Conservation (phyloP, 2,113 vertebrate species). For the Lontra canadensis region DNA sequence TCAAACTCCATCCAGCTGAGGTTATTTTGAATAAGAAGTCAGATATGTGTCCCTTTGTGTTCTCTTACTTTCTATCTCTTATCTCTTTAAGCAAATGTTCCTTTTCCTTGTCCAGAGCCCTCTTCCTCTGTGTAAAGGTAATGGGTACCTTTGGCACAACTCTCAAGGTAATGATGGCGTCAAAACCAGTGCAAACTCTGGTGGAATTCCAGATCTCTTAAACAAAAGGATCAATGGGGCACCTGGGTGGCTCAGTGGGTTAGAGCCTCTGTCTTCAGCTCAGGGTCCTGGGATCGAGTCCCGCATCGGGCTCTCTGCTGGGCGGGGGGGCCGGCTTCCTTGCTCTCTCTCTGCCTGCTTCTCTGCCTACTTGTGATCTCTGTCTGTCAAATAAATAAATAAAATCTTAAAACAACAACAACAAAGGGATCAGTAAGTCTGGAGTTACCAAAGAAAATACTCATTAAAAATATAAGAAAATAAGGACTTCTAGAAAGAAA, state of each 20-base stretch:
- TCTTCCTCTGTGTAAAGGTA: not conserved
- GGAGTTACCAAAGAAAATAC: not conserved
- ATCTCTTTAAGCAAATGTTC: not conserved
- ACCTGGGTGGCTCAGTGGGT: too few relatives aligned
- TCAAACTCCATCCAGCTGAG: not conserved
- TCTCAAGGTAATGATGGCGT: too few relatives aligned
- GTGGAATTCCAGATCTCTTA: not conserved
- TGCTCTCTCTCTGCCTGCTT: too few relatives aligned
- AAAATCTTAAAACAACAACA: too few relatives aligned
- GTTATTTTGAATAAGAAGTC: not conserved
- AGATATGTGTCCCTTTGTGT: not conserved
- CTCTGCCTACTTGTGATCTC: too few relatives aligned
- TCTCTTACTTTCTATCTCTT: not conserved
- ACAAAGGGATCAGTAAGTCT: not conserved
- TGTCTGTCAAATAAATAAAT: too few relatives aligned
- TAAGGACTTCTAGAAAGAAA: not conserved
- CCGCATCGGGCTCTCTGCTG: too few relatives aligned
- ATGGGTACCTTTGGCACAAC: not conserved
- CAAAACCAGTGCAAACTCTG: not conserved
- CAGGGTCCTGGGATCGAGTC: too few relatives aligned
- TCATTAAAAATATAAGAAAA: not conserved
- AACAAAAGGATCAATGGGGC: not conserved
- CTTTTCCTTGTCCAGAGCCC: not conserved
- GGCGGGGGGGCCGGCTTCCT: too few relatives aligned
- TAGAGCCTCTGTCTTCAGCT: too few relatives aligned